These are phyloP conservation scores for Agapostemon virescens DNA, from an alignment of 2,888 invertebrate genomes.

Conservation along the genomic window DNA sequence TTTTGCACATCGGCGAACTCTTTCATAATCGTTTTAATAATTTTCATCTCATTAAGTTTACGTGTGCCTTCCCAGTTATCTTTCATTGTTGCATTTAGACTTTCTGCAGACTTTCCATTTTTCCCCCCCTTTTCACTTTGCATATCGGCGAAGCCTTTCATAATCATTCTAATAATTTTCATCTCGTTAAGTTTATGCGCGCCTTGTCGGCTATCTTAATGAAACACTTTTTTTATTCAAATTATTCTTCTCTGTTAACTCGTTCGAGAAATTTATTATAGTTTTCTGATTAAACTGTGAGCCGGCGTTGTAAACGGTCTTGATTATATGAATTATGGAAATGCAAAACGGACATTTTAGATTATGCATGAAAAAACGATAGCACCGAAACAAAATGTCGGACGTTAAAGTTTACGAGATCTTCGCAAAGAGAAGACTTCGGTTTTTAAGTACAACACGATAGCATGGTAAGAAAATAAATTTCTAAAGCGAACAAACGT, in stretches of 20 bases:
- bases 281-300: neutral
- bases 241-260: neutral
- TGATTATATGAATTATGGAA: neutral
- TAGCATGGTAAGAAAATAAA: no score
- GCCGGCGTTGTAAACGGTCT: neutral
- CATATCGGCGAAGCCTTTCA: neutral
- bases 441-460: no score
- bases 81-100: conserved; percentile 46
- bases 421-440: no score
- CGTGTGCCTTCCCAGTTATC: no score
- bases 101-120: neutral
- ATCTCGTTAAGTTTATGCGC: neutral
- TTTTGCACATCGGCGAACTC: no score
- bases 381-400: no score
- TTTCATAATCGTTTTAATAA: no score
- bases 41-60: no score
- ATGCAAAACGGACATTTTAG: neutral
- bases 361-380: neutral
- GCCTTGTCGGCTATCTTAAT: neutral
- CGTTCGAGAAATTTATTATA: neutral
- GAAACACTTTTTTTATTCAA: neutral
- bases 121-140: neutral
- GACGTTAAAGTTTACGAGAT: no score
- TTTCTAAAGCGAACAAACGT: no score
- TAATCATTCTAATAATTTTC: neutral